Evolutionary conservation across 2,888 invertebrate genomes (phyloP).

Genomic region (Hypomecis punctinalis): DNA sequence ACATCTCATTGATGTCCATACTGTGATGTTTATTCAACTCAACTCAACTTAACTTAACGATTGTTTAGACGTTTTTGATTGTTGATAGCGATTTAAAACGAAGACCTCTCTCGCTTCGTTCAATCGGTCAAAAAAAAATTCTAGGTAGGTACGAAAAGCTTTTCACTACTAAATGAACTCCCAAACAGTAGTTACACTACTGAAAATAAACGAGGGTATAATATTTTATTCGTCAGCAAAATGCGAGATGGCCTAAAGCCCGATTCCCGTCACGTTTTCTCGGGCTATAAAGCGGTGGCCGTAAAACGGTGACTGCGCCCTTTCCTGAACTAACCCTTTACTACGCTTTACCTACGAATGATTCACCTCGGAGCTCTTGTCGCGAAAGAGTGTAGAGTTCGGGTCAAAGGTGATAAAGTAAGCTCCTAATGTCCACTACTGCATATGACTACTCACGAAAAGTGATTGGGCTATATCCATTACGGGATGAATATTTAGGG

Average conservation of each 20-base stretch:
- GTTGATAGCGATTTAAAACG: no score
- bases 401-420: not conserved
- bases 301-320: conserved; percentile 12
- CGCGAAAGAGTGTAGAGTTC: not conserved
- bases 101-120: no score
- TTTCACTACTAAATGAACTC: not conserved
- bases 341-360: not conserved
- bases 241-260: not conserved
- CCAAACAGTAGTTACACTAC: not conserved
- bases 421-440: not conserved
- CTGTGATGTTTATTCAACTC: no score
- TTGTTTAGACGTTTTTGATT: no score
- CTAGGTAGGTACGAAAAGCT: no score
- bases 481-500: no score
- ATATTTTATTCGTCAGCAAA: conserved; percentile 6
- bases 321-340: conserved; percentile 14
- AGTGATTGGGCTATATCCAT: no score
- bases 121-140: no score
- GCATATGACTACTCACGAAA: not conserved
- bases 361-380: conserved; percentile 9
- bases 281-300: conserved; percentile 10
- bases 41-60: no score
- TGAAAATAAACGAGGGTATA: conserved; percentile 6
- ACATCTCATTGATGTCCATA: no score
- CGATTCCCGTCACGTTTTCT: conserved; percentile 11